These are phyloP conservation scores for Hesperophylax magnus DNA, from an alignment of 1,140 invertebrate species.

Conservation along the genomic window DNA sequence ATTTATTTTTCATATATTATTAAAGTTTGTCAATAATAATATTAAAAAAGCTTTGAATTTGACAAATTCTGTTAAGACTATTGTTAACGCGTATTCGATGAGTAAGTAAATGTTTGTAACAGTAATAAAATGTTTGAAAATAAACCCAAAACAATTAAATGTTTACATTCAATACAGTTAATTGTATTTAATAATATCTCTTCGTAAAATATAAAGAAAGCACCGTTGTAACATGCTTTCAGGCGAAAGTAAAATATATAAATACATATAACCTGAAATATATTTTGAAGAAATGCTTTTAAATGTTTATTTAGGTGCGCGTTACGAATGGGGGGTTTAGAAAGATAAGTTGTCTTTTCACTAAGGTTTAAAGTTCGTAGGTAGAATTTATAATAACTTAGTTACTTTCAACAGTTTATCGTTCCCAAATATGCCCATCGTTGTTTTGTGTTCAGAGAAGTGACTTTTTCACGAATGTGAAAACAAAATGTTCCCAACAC, in stretches of 20 bases:
- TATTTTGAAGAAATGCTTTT: conserved; percentile 33
- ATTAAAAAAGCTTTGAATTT: conserved; percentile 17
- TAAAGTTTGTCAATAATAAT: conserved; percentile 17
- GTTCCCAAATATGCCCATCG: no score
- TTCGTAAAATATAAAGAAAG: conserved; percentile 31
- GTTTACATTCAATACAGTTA: conserved; percentile 9
- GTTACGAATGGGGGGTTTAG: background rate
- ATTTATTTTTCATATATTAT: background rate
- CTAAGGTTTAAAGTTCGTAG: conserved; percentile 3
- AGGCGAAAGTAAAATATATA: background rate
- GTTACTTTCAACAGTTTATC: no score
- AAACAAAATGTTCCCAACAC: no score
- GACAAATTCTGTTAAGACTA: conserved; percentile 29
- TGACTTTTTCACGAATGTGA: no score
- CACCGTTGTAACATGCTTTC: conserved; percentile 34
- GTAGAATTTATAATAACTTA: conserved; percentile 3
- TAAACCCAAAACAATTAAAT: conserved; percentile 23
- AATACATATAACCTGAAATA: conserved; percentile 12
- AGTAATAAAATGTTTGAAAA: conserved; percentile 25
- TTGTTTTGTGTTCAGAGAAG: no score
- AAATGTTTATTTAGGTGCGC: background rate
- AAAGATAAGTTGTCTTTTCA: background rate
- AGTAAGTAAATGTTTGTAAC: conserved; percentile 34
- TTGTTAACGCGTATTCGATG: conserved; percentile 34
- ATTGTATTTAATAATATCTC: conserved; percentile 14